Conservation (phyloP, 2,888 invertebrate species). For the Anaspis maculata region DNA sequence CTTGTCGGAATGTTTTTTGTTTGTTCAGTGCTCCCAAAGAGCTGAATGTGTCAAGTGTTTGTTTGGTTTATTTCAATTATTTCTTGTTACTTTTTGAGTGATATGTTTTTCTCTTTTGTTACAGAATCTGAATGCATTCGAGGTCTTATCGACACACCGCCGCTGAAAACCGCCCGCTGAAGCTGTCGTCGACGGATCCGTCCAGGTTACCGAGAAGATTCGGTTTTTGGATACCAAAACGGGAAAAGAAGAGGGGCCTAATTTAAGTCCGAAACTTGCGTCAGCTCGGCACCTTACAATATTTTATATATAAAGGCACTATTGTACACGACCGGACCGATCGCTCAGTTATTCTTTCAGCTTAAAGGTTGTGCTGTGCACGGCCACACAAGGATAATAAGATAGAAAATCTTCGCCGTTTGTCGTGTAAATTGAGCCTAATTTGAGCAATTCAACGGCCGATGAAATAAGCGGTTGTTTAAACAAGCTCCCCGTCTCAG, state of each 20-base stretch:
- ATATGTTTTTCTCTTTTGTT: no score
- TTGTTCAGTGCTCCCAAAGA: no score
- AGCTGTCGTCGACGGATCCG: slow-evolving; percentile 27
- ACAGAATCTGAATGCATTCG: slow-evolving; percentile 33
- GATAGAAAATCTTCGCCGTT: slow-evolving; percentile 19
- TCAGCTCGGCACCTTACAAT: no score
- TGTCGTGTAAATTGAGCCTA: slow-evolving; percentile 33
- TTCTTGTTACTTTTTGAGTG: no score
- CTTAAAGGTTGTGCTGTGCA: no score
- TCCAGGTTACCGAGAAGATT: slow-evolving; percentile 27
- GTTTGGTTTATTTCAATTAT: no score
- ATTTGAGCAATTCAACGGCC: slow-evolving; percentile 33
- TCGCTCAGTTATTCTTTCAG: no score
- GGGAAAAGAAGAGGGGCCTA: slow-evolving; percentile 34
- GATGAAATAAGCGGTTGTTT: slow-evolving; percentile 24
- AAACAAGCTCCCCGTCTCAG: slow-evolving; percentile 16
- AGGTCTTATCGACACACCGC: slow-evolving; percentile 13
- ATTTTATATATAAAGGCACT: no score
- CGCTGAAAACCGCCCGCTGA: slow-evolving; percentile 17
- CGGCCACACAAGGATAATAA: slow-evolving; percentile 7
- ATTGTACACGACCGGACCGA: no score
- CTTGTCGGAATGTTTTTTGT: no score
- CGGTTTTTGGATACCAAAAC: slow-evolving; percentile 37
- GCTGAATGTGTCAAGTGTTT: no score
- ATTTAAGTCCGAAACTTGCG: slow-evolving; percentile 19